Percentiles rank a stretch among this genome's conserved stretches.
phyloP scores from a whole-genome alignment of 2,888 invertebrate genomes.

The Heliconius ismenius region DNA sequence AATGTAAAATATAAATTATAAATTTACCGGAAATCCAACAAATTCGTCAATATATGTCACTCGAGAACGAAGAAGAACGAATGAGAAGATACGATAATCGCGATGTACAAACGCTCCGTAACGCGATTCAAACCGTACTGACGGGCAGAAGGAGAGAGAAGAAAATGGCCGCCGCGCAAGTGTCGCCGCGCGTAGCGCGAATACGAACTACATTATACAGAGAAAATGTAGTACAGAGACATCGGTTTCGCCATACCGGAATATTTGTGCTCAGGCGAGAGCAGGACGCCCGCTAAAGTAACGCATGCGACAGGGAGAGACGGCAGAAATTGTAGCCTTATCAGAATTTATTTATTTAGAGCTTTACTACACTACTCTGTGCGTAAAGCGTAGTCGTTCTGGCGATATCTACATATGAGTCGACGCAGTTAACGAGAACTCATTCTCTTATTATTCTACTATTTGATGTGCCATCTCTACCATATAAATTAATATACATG shows the following conservation, averaged over 20 bases:
- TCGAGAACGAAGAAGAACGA: constrained; percentile 68
- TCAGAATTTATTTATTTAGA: constrained; percentile 37
- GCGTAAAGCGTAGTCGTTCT: too few relatives aligned
- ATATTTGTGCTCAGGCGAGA: constrained; percentile 44
- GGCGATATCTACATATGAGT: constrained; percentile 57
- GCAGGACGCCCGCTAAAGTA: constrained; percentile 47
- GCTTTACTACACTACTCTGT: constrained; percentile 58
- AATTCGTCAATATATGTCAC: constrained; percentile 48
- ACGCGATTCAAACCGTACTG: constrained; percentile 66
- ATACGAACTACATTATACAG: constrained; percentile 59
- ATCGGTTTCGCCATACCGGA: constrained; percentile 35
- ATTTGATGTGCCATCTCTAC: constrained; percentile 8
- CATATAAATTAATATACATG: neutral
- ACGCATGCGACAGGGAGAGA: constrained; percentile 47
- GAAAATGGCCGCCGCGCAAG: constrained; percentile 72
- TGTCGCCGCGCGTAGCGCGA: constrained; percentile 55
- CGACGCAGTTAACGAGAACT: constrained; percentile 47
- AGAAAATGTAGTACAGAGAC: constrained; percentile 53
- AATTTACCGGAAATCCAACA: constrained; percentile 40
- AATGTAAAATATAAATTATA: constrained; percentile 5
- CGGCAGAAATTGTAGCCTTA: constrained; percentile 37
- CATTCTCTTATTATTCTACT: constrained; percentile 62
- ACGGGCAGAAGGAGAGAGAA: constrained; percentile 75
- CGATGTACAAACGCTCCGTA: constrained; percentile 58
- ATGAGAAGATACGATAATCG: constrained; percentile 61